Conservation (phyloP, 2,797 vertebrate genomes). For the Parambassis ranga region DNA sequence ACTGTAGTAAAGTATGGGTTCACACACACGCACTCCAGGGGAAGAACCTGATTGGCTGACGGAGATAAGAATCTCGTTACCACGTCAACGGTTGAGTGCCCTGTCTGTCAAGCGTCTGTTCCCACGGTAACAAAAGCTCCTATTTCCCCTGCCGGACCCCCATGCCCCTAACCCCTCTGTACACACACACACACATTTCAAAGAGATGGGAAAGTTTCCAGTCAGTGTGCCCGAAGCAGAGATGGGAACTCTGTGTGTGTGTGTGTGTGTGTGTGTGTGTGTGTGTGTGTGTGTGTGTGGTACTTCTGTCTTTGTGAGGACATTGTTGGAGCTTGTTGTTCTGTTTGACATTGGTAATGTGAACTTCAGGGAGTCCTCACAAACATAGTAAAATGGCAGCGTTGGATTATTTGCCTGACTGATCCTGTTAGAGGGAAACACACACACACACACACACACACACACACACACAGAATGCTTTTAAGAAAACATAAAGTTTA, state of each 20-base stretch:
- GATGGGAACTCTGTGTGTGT: constrained; percentile 3
- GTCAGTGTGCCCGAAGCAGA: not conserved
- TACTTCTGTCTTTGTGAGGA: not conserved
- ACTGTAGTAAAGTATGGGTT: not conserved
- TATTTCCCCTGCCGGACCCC: constrained; percentile 3
- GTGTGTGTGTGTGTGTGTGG: no score
- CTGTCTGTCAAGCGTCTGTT: constrained; percentile 61
- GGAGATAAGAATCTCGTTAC: constrained; percentile 63
- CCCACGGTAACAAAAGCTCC: constrained; percentile 65
- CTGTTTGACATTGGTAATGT: not conserved
- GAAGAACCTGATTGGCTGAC: constrained; percentile 51
- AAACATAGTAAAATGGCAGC: not conserved
- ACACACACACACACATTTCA: constrained; percentile 11
- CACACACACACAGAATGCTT: not conserved
- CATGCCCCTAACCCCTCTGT: not conserved
- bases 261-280: no score
- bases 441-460: not conserved
- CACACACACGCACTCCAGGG: constrained; percentile 1
- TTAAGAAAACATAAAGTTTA: no score
- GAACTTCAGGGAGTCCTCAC: constrained; percentile 8
- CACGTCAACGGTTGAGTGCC: constrained; percentile 33
- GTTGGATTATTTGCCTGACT: not conserved
- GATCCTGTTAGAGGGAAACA: not conserved
- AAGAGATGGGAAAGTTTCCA: constrained; percentile 7
- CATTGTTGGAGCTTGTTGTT: no score